A percentile compares a stretch with the other conserved stretches of the same genome.
Evolutionary conservation across 1,140 invertebrate species (phyloP).

Genomic region (Sarcophaga bullata): DNA sequence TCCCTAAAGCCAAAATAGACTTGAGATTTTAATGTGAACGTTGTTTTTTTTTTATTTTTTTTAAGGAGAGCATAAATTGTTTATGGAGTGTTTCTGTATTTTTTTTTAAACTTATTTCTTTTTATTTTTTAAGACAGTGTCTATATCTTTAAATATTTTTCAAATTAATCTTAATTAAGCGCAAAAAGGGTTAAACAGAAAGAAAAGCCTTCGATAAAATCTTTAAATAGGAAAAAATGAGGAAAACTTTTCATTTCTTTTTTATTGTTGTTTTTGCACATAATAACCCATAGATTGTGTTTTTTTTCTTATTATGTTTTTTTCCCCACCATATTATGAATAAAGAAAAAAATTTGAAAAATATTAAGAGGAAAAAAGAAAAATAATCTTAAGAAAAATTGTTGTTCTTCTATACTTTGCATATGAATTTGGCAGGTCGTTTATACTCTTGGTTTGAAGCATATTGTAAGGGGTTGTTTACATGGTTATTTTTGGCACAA

Average conservation of each 20-base stretch:
- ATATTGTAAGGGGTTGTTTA: slow-evolving; percentile 36
- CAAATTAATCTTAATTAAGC: slow-evolving; percentile 41
- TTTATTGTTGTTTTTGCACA: slow-evolving; percentile 19
- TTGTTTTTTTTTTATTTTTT: background rate
- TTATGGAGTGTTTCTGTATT: slow-evolving; percentile 31
- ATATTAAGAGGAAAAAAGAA: background rate
- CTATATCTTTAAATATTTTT: slow-evolving; percentile 35
- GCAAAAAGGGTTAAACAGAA: slow-evolving; percentile 30
- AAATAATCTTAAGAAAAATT: slow-evolving; percentile 33
- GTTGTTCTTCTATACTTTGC: slow-evolving; percentile 31
- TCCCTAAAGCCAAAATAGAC: slow-evolving; percentile 10
- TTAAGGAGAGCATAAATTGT: background rate
- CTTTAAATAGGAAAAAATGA: slow-evolving; percentile 19
- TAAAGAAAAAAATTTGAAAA: background rate
- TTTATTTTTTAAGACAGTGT: background rate
- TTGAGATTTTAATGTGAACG: slow-evolving; percentile 15
- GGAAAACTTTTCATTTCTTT: too few relatives aligned
- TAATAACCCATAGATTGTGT: background rate
- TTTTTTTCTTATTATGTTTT: too few relatives aligned
- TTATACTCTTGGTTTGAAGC: slow-evolving; percentile 26
- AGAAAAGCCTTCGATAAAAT: slow-evolving; percentile 30
- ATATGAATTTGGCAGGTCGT: slow-evolving; percentile 41
- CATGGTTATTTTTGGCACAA: slow-evolving; percentile 34
- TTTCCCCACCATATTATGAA: background rate
- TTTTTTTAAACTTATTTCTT: background rate